Base-by-base conservation (phyloP, 2,113 vertebrate species). In the Platichthys stellatus region DNA sequence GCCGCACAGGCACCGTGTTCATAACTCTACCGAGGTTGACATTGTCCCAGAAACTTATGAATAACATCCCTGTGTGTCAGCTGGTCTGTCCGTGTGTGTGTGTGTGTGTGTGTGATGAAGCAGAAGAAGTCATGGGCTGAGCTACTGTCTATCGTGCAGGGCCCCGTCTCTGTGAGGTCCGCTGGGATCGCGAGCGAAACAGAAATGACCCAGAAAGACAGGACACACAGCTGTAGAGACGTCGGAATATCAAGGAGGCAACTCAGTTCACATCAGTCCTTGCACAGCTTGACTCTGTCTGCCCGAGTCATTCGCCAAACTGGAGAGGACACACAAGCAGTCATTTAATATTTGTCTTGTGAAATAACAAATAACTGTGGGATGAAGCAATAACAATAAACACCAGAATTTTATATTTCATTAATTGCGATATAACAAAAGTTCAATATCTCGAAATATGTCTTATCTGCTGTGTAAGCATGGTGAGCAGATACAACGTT, bases 131-230 rank as follows among this genome's bases (percentile, higher is more conserved):
- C 83, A 74, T 73, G 54, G 81, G 63, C 78, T 85, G 80, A 69
- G 86, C 87, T 76, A 72, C 84, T 86, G 86, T 86, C 80, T 89
- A 56, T 84, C 65, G 67, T 84, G 78, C 82, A 38, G 74, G 79
- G 70, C 80, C 64, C 81, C 38, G 63, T 80, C 86, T 80, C 63
- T 72, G 65, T 59, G 17, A 69, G 70, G 87, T 92, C 92, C 83
- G 51, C 81, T 31, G 88, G 88, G 92, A 89, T 69, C 58, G 62
- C 4, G 28, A 85, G 78, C 3, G 63, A 87, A 88, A 82, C 81
- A 82, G 81, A 90, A 92, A 90, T 90, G 89, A 92, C 89, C 90
- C 89, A 93, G 88, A 93, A 91, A 92, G 89, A 74, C 81, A 82
- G 88, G 88, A 88, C 89, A 63, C 84, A 74, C 89, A 89, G 75